These are phyloP conservation scores for Batillaria attramentaria DNA, from an alignment of 1,140 invertebrate genomes.

Conservation along the genomic window DNA sequence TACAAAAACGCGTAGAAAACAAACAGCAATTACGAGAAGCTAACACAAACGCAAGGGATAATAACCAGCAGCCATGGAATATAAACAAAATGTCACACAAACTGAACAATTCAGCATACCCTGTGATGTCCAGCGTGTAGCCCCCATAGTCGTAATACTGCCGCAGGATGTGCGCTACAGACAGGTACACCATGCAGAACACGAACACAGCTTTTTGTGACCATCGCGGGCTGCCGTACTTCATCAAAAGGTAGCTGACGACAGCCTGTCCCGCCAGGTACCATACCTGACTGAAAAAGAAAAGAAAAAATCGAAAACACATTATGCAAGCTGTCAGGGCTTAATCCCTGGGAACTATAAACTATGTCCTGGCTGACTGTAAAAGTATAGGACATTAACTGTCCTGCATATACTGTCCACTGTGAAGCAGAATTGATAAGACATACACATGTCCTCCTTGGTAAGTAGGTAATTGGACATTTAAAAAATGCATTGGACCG, in stretches of 20 bases:
- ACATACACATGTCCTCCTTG: too few relatives aligned
- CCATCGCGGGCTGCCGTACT: slow-evolving; percentile 41
- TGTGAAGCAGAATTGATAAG: too few relatives aligned
- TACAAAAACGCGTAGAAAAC: too few relatives aligned
- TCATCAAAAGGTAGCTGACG: slow-evolving; percentile 63
- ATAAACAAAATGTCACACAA: neutral
- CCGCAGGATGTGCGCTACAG: slow-evolving; percentile 87
- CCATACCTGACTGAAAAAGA: slow-evolving; percentile 66
- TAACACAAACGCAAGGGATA: neutral
- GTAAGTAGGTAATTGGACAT: too few relatives aligned
- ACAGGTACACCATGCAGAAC: slow-evolving; percentile 83
- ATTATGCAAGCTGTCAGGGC: too few relatives aligned
- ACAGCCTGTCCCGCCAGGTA: slow-evolving; percentile 60
- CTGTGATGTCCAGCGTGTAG: slow-evolving; percentile 93
- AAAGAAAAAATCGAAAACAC: too few relatives aligned
- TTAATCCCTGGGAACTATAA: too few relatives aligned
- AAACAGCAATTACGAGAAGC: too few relatives aligned
- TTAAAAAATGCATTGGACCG: too few relatives aligned
- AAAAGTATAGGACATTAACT: too few relatives aligned
- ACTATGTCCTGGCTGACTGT: too few relatives aligned
- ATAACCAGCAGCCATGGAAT: neutral
- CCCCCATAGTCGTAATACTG: slow-evolving; percentile 90
- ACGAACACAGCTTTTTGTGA: slow-evolving; percentile 61
- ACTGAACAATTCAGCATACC: slow-evolving; percentile 71
- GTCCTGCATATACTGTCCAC: too few relatives aligned